These are phyloP conservation scores for Rhizomys pruinosus DNA, from an alignment of 2,113 vertebrate genomes.

Conservation along the genomic window DNA sequence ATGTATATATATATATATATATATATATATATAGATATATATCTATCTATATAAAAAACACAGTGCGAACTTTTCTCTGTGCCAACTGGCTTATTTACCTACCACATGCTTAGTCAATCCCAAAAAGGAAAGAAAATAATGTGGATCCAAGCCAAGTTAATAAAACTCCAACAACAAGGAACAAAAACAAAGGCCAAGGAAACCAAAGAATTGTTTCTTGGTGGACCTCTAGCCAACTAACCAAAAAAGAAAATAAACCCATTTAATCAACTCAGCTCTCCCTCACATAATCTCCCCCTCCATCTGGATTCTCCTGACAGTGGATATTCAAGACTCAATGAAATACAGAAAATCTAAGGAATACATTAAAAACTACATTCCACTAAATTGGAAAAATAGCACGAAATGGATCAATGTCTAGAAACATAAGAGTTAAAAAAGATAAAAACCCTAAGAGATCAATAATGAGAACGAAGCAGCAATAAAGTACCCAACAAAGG, in stretches of 20 bases:
- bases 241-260: background rate
- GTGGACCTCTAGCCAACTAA: too few relatives aligned
- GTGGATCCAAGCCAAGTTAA: background rate
- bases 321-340: background rate
- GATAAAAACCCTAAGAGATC: background rate
- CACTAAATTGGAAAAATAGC: background rate
- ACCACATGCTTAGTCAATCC: background rate
- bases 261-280: too few relatives aligned
- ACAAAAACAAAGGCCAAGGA: background rate
- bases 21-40: too few relatives aligned
- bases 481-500: background rate
- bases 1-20: too few relatives aligned
- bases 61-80: too few relatives aligned
- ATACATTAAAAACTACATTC: too few relatives aligned
- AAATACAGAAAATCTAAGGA: background rate
- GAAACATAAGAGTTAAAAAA: background rate
- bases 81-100: background rate
- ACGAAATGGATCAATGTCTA: background rate
- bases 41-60: too few relatives aligned
- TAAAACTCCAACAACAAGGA: background rate
- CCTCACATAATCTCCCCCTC: too few relatives aligned
- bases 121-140: background rate
- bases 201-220: background rate
- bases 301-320: too few relatives aligned
- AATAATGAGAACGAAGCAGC: background rate